A percentile compares a stretch with the other conserved stretches of the same genome.
Conservation (phyloP, 2,888 invertebrate species). For the Trichogramma evanescens region DNA sequence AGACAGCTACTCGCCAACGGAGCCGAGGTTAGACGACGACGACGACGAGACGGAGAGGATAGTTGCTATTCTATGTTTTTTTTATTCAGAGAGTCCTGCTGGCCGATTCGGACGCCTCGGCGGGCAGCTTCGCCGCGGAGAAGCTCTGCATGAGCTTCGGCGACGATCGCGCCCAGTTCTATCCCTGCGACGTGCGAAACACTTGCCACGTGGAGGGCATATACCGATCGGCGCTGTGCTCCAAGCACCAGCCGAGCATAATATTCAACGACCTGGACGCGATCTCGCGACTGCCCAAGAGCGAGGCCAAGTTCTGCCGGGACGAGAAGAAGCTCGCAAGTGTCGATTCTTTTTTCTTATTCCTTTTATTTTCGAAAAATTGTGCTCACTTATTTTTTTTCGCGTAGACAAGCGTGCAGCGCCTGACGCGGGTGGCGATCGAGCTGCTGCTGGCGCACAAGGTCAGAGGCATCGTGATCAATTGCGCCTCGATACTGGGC, state of each 20-base stretch:
- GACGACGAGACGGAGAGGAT: too few species aligned
- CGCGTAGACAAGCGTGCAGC: constrained; percentile 24
- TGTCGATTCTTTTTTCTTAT: background rate
- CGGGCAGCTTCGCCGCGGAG: constrained; percentile 36
- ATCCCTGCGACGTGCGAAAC: constrained; percentile 39
- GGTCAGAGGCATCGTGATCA: constrained; percentile 56
- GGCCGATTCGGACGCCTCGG: constrained; percentile 35
- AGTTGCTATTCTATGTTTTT: too few species aligned
- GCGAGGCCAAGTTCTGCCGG: background rate
- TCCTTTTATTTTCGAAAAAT: too few species aligned
- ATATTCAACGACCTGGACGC: constrained; percentile 32
- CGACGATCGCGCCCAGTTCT: constrained; percentile 37
- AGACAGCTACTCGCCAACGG: constrained; percentile 47
- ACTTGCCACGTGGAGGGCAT: constrained; percentile 40
- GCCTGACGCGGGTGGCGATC: constrained; percentile 34
- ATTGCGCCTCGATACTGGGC: constrained; percentile 56
- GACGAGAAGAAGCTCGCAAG: constrained; percentile 1
- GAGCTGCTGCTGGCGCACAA: constrained; percentile 44
- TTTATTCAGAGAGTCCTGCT: constrained; percentile 35
- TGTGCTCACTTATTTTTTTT: background rate
- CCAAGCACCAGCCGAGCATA: constrained; percentile 25
- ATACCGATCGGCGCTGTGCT: constrained; percentile 22
- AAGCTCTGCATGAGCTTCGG: constrained; percentile 41
- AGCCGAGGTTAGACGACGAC: constrained; percentile 32
- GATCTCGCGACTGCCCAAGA: constrained; percentile 3